These are phyloP conservation scores for Mesorhabditis belari DNA, from an alignment of 2,888 invertebrate species.

Conservation along the genomic window DNA sequence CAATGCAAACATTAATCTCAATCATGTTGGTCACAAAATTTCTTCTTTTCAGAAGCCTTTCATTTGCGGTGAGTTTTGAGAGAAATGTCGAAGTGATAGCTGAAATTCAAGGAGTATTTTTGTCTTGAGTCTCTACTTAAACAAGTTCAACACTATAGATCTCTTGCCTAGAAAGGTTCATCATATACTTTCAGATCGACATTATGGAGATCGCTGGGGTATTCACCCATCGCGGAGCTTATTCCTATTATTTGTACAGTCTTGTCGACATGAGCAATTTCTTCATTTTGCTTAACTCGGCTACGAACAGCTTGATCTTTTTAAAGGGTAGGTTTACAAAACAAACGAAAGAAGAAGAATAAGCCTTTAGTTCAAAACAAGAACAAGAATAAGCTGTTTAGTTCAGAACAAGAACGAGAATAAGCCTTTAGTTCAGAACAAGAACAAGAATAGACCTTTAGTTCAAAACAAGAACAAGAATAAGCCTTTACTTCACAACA, in stretches of 20 bases:
- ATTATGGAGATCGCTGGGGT: conserved; percentile 37
- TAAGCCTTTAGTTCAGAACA: neutral
- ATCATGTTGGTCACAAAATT: conserved; percentile 45
- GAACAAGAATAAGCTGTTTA: neutral
- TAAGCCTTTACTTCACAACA: no score
- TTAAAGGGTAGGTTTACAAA: conserved; percentile 17
- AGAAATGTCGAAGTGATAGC: neutral
- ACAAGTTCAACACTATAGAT: no score
- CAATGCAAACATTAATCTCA: conserved; percentile 42
- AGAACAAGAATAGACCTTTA: no score
- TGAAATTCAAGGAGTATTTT: neutral
- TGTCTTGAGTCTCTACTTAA: no score
- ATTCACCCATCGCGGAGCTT: conserved; percentile 2
- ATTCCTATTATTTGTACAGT: conserved; percentile 13
- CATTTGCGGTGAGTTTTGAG: conserved; percentile 27
- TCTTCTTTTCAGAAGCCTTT: conserved; percentile 37
- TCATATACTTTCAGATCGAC: conserved; percentile 35
- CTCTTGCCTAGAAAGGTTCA: no score
- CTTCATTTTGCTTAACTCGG: conserved; percentile 42
- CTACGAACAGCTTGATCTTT: conserved; percentile 49
- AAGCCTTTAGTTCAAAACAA: neutral
- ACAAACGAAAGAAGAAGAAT: neutral
- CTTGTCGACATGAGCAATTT: conserved; percentile 39
- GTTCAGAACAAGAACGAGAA: neutral
- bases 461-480: no score